Percentiles rank a stretch among this genome's conserved stretches.
phyloP scores from a whole-genome alignment of 2,797 vertebrate genomes.

The Enteromius anoplus region DNA sequence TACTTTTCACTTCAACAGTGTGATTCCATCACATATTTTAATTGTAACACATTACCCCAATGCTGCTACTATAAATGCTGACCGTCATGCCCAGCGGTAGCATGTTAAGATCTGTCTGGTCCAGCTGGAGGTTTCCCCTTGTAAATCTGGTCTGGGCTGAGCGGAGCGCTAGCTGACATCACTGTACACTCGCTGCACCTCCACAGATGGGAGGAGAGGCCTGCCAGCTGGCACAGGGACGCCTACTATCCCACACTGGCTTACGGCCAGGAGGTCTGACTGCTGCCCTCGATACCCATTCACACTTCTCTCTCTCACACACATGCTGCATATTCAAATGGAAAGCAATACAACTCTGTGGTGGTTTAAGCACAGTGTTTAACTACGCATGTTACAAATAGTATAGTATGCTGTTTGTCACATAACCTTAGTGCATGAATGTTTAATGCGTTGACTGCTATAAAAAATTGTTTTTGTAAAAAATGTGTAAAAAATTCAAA shows the following conservation, averaged over 20 bases:
- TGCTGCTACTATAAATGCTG: background rate
- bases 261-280: slow-evolving; percentile 60
- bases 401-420: background rate
- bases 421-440: background rate
- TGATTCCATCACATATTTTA: background rate
- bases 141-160: slow-evolving; percentile 77
- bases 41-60: background rate
- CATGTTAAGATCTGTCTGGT: slow-evolving; percentile 59
- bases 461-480: background rate
- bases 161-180: slow-evolving; percentile 76
- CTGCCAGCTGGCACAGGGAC: slow-evolving; percentile 82
- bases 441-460: background rate
- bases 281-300: slow-evolving; percentile 61
- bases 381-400: background rate
- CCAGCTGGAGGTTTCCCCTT: slow-evolving; percentile 77
- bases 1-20: background rate
- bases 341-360: slow-evolving; percentile 40
- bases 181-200: slow-evolving; percentile 74
- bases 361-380: background rate
- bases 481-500: background rate
- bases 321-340: slow-evolving; percentile 69
- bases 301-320: slow-evolving; percentile 61
- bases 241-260: slow-evolving; percentile 69
- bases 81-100: too few relatives aligned
- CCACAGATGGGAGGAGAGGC: slow-evolving; percentile 80